Percentiles rank a stretch among this genome's conserved stretches.
phyloP scores from a whole-genome alignment of 1,140 invertebrate genomes.

The Paraescarpia echinospica region DNA sequence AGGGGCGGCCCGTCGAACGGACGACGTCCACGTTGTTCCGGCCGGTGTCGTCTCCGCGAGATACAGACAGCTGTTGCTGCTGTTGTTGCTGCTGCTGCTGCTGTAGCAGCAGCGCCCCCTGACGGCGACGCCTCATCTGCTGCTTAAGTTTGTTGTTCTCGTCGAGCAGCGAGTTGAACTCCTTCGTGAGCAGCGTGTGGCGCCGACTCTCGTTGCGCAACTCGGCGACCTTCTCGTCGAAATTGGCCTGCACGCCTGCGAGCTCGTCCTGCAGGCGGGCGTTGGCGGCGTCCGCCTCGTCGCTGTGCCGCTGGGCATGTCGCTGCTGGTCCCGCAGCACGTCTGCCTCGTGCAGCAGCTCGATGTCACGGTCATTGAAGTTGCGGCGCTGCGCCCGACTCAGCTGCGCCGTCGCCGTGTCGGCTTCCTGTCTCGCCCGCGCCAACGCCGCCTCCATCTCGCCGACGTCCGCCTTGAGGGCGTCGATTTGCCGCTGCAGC shows the following conservation, averaged over 20 bases:
- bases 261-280: background rate
- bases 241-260: background rate
- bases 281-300: background rate
- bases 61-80: background rate
- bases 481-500: background rate
- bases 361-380: conserved; percentile 10
- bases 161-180: conserved; percentile 18
- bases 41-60: no score
- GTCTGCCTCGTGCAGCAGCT: conserved; percentile 6
- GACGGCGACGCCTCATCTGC: background rate
- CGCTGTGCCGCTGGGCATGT: background rate
- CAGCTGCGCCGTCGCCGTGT: background rate
- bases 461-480: background rate
- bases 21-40: no score
- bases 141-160: conserved; percentile 12
- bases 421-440: background rate
- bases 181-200: conserved; percentile 12
- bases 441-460: background rate
- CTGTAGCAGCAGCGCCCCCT: background rate
- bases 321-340: background rate
- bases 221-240: conserved; percentile 15
- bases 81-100: background rate
- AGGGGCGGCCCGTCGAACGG: background rate
- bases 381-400: background rate
- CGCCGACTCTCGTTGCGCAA: conserved; percentile 14